Evolutionary conservation across 1,140 invertebrate genomes (phyloP).

Genomic region (Drosophila pseudoobscura): DNA sequence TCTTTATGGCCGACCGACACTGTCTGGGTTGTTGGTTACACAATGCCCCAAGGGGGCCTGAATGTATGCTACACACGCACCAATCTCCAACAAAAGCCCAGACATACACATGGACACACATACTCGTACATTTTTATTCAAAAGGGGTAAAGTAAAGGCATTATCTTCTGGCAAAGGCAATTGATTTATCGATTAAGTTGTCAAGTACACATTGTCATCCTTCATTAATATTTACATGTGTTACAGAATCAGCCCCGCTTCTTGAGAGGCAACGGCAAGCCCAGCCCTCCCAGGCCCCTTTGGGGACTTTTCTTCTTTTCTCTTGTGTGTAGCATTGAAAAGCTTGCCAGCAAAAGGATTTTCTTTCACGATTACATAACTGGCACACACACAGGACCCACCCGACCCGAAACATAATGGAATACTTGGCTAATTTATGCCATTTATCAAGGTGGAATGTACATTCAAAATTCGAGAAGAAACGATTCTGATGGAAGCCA

Average conservation of each 20-base stretch:
- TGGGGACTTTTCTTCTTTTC: slow-evolving; percentile 34
- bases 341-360: slow-evolving; percentile 38
- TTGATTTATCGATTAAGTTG: slow-evolving; percentile 82
- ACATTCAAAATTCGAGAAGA: not conserved
- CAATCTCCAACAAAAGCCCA: slow-evolving; percentile 27
- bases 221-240: slow-evolving; percentile 77
- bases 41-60: slow-evolving; percentile 29
- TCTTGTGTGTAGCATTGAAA: slow-evolving; percentile 48
- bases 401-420: slow-evolving; percentile 19
- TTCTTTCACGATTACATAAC: slow-evolving; percentile 50
- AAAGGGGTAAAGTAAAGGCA: slow-evolving; percentile 64
- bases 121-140: slow-evolving; percentile 34
- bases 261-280: slow-evolving; percentile 19
- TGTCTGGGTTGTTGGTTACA: slow-evolving; percentile 50
- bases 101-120: slow-evolving; percentile 29
- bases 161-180: slow-evolving; percentile 71
- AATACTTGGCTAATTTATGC: slow-evolving; percentile 34
- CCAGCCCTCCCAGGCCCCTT: not conserved
- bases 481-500: slow-evolving; percentile 2
- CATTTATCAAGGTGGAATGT: slow-evolving; percentile 45
- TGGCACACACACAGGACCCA: slow-evolving; percentile 17
- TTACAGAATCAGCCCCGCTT: slow-evolving; percentile 57
- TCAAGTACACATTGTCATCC: slow-evolving; percentile 78
- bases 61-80: slow-evolving; percentile 63
- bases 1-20: slow-evolving; percentile 44